Evolutionary conservation across 1,140 invertebrate species (phyloP).

Genomic region (Paraescarpia echinospica): DNA sequence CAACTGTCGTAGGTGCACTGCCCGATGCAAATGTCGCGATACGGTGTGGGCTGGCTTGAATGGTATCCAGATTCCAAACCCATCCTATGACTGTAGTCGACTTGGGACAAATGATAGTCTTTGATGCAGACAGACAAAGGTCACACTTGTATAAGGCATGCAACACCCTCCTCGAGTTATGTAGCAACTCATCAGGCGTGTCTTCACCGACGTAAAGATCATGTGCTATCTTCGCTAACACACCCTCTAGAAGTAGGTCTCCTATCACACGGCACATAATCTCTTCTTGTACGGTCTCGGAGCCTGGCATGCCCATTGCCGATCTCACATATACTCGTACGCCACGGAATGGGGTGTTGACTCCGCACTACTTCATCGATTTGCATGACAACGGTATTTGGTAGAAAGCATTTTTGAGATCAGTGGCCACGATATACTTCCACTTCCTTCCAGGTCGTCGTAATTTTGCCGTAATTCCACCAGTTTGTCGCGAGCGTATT

Average conservation of each 20-base stretch:
- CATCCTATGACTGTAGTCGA: slow-evolving; percentile 29
- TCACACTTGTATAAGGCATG: slow-evolving; percentile 5
- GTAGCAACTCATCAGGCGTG: slow-evolving; percentile 16
- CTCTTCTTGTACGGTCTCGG: slow-evolving; percentile 38
- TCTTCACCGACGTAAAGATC: slow-evolving; percentile 28
- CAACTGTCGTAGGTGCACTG: background rate
- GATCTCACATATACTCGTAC: slow-evolving; percentile 32
- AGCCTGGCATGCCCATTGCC: too few relatives aligned
- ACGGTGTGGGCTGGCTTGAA: slow-evolving; percentile 30
- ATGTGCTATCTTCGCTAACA: slow-evolving; percentile 29
- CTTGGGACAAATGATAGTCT: slow-evolving; percentile 30
- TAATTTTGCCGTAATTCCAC: background rate
- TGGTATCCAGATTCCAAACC: slow-evolving; percentile 29
- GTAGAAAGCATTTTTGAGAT: slow-evolving; percentile 32
- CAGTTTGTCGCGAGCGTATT: background rate
- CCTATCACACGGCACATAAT: slow-evolving; percentile 36
- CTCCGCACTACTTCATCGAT: too few relatives aligned
- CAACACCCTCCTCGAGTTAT: slow-evolving; percentile 18
- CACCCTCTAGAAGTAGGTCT: slow-evolving; percentile 33
- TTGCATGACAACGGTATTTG: background rate
- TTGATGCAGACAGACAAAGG: slow-evolving; percentile 22
- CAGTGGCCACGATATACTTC: slow-evolving; percentile 33
- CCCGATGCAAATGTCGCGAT: slow-evolving; percentile 26
- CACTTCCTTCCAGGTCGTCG: slow-evolving; percentile 14
- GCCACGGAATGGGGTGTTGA: slow-evolving; percentile 18